Evolutionary conservation across 2,113 vertebrate species (phyloP).

Genomic region (Centropus unirufus): DNA sequence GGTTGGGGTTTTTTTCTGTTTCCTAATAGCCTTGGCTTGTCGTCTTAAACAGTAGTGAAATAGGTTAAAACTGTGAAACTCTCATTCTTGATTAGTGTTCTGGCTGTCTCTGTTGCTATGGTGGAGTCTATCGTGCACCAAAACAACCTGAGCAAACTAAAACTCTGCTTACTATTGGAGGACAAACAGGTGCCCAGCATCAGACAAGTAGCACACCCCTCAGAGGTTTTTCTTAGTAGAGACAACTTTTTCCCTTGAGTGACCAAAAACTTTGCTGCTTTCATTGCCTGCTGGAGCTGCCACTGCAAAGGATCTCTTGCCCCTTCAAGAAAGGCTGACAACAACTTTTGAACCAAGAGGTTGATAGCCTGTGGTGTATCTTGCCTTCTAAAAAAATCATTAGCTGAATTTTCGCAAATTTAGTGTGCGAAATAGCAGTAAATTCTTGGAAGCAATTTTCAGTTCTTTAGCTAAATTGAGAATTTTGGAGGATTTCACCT

Average conservation of each 20-base stretch:
- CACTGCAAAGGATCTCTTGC: background rate
- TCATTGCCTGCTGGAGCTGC: background rate
- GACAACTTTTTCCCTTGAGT: background rate
- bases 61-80: background rate
- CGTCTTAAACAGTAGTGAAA: background rate
- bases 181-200: background rate
- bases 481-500: background rate
- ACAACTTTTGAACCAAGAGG: background rate
- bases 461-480: background rate
- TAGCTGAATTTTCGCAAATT: background rate
- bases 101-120: background rate
- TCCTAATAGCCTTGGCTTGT: background rate
- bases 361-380: background rate
- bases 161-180: background rate
- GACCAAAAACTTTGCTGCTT: background rate
- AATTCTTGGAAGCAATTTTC: background rate
- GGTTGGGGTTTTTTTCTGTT: background rate
- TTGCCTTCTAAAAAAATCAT: background rate
- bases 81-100: background rate
- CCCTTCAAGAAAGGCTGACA: background rate
- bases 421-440: background rate
- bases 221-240: background rate
- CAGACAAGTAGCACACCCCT: background rate
- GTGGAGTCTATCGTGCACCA: background rate
- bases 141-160: background rate